These are phyloP conservation scores for Sinohyriopsis cumingii DNA, from an alignment of 2,888 invertebrate genomes.

Conservation along the genomic window DNA sequence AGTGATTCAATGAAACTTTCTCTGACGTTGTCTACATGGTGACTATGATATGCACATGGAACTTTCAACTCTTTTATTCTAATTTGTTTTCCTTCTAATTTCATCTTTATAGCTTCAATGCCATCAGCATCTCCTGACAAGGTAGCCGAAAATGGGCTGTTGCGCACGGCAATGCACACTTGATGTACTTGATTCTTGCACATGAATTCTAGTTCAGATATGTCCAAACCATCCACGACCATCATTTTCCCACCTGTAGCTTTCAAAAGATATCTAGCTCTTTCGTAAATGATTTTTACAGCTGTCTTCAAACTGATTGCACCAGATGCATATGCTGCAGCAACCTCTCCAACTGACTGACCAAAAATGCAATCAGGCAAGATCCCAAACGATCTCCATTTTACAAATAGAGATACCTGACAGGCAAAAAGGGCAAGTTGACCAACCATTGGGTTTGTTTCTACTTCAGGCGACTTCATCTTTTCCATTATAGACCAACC, in stretches of 20 bases:
- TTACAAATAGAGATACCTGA: constrained; percentile 6
- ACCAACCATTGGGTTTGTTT: constrained; percentile 8
- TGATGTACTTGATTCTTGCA: constrained; percentile 6
- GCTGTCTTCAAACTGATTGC: constrained; percentile 8
- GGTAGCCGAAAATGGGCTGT: constrained; percentile 20
- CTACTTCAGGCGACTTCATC: constrained; percentile 4
- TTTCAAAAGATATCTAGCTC: constrained; percentile 6
- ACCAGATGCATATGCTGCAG: constrained; percentile 19
- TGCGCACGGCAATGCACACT: constrained; percentile 23
- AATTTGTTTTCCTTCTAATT: background rate
- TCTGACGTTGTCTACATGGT: constrained; percentile 15
- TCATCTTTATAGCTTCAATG: constrained; percentile 8
- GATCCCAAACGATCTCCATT: constrained; percentile 17
- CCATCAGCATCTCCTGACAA: constrained; percentile 24
- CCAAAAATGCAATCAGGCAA: constrained; percentile 15
- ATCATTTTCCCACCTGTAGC: constrained; percentile 15
- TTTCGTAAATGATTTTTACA: constrained; percentile 17
- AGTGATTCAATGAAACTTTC: background rate
- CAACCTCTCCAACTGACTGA: constrained; percentile 28
- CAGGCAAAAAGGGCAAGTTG: constrained; percentile 1
- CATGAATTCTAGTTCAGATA: constrained; percentile 8
- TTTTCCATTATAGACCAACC: constrained; percentile 19
- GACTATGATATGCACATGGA: constrained; percentile 43
- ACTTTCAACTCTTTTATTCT: constrained; percentile 13
- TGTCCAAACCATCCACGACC: constrained; percentile 4